Evolutionary conservation across 2,797 vertebrate genomes (phyloP).

Genomic region (Gymnothorax reevesii): DNA sequence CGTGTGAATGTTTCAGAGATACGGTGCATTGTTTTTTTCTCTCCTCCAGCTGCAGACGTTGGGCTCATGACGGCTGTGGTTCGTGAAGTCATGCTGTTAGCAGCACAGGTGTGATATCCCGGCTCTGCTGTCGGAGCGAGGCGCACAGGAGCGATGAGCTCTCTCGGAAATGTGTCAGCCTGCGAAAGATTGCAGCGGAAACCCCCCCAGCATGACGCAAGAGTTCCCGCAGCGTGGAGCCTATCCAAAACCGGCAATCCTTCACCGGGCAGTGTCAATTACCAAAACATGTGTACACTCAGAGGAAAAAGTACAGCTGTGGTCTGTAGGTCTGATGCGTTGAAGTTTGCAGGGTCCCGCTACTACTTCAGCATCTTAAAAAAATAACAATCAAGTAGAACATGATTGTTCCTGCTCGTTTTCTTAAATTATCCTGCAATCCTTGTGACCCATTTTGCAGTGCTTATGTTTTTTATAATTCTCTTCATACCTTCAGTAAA

Average conservation of each 20-base stretch:
- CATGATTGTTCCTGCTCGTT: no score
- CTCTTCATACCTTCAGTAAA: no score
- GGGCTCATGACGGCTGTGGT: background rate
- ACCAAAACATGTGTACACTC: background rate
- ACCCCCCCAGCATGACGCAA: background rate
- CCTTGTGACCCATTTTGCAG: no score
- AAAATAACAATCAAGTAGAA: no score
- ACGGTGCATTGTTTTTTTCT: background rate
- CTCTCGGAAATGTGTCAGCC: background rate
- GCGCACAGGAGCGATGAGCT: background rate
- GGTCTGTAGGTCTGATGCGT: no score
- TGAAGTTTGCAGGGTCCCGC: no score
- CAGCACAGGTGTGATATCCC: background rate
- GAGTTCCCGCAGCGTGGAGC: background rate
- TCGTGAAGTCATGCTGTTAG: background rate
- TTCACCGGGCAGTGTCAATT: background rate
- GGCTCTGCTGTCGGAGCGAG: background rate
- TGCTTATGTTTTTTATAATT: no score
- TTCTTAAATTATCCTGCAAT: no score
- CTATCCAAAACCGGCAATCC: background rate
- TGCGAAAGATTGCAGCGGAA: background rate
- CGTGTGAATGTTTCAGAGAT: background rate
- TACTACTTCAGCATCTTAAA: no score
- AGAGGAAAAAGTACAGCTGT: background rate
- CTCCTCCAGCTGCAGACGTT: background rate